Conservation (phyloP, 2,113 vertebrate species). For the Neopipo cinnamomea region DNA sequence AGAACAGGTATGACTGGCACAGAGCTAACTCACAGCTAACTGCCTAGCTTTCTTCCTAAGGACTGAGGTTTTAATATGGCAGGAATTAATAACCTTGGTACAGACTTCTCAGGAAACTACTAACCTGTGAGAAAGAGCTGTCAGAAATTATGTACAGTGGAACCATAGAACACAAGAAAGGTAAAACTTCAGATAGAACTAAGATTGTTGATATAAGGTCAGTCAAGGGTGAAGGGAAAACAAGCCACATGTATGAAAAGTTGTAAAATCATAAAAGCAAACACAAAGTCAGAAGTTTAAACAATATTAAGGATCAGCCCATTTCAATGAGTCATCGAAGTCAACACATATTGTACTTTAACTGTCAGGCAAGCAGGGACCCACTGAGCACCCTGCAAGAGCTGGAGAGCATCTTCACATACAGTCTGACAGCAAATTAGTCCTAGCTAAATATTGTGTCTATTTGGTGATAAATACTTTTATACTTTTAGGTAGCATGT, state of each 20-base stretch:
- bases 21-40: not conserved
- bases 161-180: not conserved
- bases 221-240: not conserved
- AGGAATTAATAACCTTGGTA: not conserved
- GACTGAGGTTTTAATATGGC: not conserved
- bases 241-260: not conserved
- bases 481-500: not conserved
- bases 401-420: not conserved
- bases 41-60: not conserved
- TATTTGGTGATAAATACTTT: not conserved
- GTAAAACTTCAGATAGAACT: not conserved
- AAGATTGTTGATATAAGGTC: not conserved
- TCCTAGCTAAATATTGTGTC: not conserved
- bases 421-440: not conserved
- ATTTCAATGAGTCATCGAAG: not conserved
- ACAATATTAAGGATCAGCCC: not conserved
- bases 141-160: not conserved
- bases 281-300: not conserved
- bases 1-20: not conserved
- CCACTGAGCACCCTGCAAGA: not conserved
- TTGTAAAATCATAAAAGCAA: not conserved
- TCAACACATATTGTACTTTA: not conserved
- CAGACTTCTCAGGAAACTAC: not conserved
- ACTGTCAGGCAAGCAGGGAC: not conserved
- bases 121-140: not conserved